A percentile compares a stretch with the other conserved stretches of the same genome.
phyloP scores from a whole-genome alignment of 2,888 invertebrate species.

The Platycnemis pennipes region DNA sequence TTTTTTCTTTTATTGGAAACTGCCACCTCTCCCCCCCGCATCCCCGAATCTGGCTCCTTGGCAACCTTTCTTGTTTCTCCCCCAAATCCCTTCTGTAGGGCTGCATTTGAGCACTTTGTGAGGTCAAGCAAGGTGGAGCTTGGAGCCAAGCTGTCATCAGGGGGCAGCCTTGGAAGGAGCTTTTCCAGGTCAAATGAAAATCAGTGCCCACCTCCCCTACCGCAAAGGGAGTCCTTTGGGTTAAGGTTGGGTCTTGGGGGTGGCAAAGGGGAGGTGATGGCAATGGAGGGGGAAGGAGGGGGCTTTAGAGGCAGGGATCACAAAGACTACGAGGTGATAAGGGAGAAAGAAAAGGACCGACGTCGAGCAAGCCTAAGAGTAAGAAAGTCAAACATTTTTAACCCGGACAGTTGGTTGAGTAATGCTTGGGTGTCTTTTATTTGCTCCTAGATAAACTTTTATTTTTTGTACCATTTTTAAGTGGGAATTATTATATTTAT shows the following conservation, averaged over 20 bases:
- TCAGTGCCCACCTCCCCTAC: constrained; percentile 77
- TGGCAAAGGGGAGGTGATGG: constrained; percentile 73
- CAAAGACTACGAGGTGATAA: constrained; percentile 72
- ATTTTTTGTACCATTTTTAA: constrained; percentile 19
- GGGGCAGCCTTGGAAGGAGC: constrained; percentile 84
- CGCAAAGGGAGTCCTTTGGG: constrained; percentile 75
- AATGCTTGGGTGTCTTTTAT: constrained; percentile 60
- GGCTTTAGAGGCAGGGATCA: constrained; percentile 72
- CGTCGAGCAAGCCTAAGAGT: constrained; percentile 83
- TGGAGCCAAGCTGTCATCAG: constrained; percentile 84
- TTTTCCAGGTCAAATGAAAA: constrained; percentile 85
- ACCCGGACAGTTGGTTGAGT: constrained; percentile 59
- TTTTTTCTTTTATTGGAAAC: constrained; percentile 70
- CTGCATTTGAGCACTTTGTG: constrained; percentile 80
- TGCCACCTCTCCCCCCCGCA: constrained; percentile 60
- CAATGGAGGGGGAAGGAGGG: constrained; percentile 63
- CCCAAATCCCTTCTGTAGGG: constrained; percentile 76
- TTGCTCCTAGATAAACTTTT: constrained; percentile 47
- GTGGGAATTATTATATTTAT: not conserved
- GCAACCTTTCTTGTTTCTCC: constrained; percentile 68
- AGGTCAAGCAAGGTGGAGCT: constrained; percentile 79
- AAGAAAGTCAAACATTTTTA: constrained; percentile 76
- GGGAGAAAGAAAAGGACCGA: constrained; percentile 79
- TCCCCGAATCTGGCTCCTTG: constrained; percentile 63
- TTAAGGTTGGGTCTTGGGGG: constrained; percentile 79